Evolutionary conservation across 2,113 vertebrate genomes (phyloP), one percentile per base, ranked within the genome.

Genomic region (Saccopteryx bilineata): DNA sequence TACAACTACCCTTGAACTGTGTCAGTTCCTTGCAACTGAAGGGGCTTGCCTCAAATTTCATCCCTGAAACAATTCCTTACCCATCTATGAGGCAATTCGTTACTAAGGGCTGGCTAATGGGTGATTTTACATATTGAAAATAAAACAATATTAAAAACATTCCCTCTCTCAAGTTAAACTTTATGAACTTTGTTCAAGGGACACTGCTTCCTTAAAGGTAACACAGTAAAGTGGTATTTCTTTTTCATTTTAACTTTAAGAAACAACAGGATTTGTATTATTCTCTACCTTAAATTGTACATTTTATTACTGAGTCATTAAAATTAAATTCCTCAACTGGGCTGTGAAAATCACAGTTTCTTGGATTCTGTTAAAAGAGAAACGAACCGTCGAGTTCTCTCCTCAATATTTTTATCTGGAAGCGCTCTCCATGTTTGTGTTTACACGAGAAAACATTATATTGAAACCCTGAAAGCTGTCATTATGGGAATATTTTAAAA

Each of bases 401-500:
- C 90, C 48, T 78, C 23, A 63, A 60, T 61, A 33, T 87, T 87
- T 94, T 56, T 87, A 93, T 63, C 52, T 82, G 81, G 46, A 89
- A 90, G 58, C 58, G 58, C 54, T 28, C 39, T 56, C 61, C 61
- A 23, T 91, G 94, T 50, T 96, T 96, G 54, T 39, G 78, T 92
- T 97, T 89, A 28, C 54, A 78, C 58, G 65, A 97, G 63, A 89
- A 95, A 95, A 72, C 4, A 86, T 96, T 93, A 76, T 26, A 96
- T 26, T 48, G 17, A 96, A 93, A 96, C 14, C 74, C 93, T 96
- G 74, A 96, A 96, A 81, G 75, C 84, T 85, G 54, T 80, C 85
- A 92, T 87, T 90, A 91, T 85, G 75, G 74, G 24, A 84, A 24
- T 82, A 94, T 82, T 96, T 97, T 78, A 79, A 95, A 96, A 88